Conservation (phyloP, 2,113 vertebrate genomes). For the Hepsetus odoe region DNA sequence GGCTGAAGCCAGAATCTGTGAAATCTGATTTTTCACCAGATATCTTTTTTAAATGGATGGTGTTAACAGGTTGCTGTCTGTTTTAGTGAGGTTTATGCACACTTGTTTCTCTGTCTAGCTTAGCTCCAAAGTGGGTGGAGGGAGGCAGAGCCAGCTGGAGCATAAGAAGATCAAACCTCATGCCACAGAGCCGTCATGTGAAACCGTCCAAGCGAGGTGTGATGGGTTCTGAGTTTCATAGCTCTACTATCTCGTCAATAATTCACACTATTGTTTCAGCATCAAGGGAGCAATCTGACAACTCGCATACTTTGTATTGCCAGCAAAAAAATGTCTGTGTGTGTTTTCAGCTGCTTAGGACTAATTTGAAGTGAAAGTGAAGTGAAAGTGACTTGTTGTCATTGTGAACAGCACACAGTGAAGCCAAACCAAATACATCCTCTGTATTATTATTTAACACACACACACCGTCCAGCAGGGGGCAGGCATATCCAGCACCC, state of each 20-base stretch:
- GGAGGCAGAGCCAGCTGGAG: background rate
- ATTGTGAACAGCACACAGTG: too few species aligned
- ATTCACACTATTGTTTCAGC: background rate
- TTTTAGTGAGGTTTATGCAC: background rate
- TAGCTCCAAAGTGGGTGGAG: background rate
- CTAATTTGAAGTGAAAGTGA: too few species aligned
- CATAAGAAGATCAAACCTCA: slow-evolving; percentile 12
- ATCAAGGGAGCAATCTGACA: slow-evolving; percentile 8
- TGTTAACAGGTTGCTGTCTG: background rate
- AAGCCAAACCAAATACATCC: too few species aligned
- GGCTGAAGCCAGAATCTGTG: too few species aligned
- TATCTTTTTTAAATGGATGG: background rate
- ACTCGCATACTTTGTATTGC: background rate
- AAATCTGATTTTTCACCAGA: background rate
- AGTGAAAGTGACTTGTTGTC: too few species aligned
- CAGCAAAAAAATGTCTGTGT: slow-evolving; percentile 8
- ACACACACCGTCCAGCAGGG: too few species aligned
- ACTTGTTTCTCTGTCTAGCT: background rate
- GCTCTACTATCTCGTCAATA: background rate
- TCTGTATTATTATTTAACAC: too few species aligned
- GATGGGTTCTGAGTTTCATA: background rate
- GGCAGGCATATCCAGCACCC: too few species aligned
- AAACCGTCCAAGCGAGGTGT: background rate
- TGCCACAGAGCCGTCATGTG: background rate
- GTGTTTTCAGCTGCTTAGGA: slow-evolving; percentile 40